These are phyloP conservation scores for Intellagama lesueurii DNA, from an alignment of 2,797 vertebrate species.

Conservation along the genomic window DNA sequence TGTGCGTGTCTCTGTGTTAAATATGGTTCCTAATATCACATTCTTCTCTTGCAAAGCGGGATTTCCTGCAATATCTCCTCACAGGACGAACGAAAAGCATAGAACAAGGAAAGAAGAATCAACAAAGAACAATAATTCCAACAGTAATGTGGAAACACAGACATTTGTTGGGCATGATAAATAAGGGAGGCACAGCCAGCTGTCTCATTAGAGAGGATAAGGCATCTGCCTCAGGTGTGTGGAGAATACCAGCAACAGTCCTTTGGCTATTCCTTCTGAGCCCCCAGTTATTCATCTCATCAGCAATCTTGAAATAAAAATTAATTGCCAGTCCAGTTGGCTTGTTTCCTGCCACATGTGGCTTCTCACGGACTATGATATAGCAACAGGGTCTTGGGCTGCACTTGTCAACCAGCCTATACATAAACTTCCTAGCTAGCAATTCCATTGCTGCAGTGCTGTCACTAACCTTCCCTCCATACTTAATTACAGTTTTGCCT, in stretches of 20 bases:
- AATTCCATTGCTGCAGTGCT: background rate
- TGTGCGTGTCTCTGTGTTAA: background rate
- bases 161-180: background rate
- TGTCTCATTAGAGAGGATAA: too few species aligned
- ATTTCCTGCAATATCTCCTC: background rate
- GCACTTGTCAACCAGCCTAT: background rate
- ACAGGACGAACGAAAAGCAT: background rate
- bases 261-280: background rate
- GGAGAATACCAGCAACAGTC: background rate
- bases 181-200: background rate
- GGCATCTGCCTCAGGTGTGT: too few species aligned
- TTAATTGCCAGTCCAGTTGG: background rate
- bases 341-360: background rate
- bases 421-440: background rate
- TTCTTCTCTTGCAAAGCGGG: background rate
- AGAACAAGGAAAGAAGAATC: too few species aligned
- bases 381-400: background rate
- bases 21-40: background rate
- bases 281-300: background rate
- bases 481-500: conserved; percentile 20
- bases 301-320: background rate
- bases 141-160: background rate
- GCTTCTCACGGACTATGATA: background rate
- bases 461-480: background rate
- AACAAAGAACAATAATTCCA: background rate